These are phyloP conservation scores for Meteorus cinctellus DNA, from an alignment of 2,888 invertebrate species.

Conservation along the genomic window DNA sequence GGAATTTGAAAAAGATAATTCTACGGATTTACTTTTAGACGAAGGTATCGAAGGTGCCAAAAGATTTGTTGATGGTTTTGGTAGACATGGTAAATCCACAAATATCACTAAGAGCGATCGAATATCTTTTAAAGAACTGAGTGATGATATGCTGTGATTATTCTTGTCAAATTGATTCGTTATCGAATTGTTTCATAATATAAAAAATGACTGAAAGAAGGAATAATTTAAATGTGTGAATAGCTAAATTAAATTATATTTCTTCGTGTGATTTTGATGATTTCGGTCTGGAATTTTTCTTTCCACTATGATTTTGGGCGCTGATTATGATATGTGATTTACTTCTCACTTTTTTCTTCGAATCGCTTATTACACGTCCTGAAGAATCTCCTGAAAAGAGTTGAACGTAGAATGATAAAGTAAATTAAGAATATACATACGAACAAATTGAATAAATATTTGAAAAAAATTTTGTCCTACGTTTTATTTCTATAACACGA, in stretches of 20 bases:
- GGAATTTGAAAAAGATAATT: slow-evolving; percentile 79
- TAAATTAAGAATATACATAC: not conserved
- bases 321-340: not conserved
- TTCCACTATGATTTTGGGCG: not conserved
- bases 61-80: slow-evolving; percentile 81
- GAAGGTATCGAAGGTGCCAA: slow-evolving; percentile 81
- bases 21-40: slow-evolving; percentile 77
- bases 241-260: not conserved
- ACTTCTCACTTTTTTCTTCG: not conserved
- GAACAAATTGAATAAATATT: not conserved
- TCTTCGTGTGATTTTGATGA: slow-evolving; percentile 1
- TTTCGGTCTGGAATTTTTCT: not conserved
- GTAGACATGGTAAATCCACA: slow-evolving; percentile 80
- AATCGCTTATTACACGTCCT: not conserved
- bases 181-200: not conserved
- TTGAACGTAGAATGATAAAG: not conserved
- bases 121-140: slow-evolving; percentile 74
- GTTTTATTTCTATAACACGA: slow-evolving; percentile 57
- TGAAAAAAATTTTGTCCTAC: slow-evolving; percentile 54
- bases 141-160: slow-evolving; percentile 49
- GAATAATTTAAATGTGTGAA: not conserved
- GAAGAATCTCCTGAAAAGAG: not conserved
- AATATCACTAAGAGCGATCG: slow-evolving; percentile 77
- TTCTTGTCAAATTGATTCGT: not conserved
- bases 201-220: not conserved